Conservation (phyloP, 2,888 invertebrate species). For the Pimpla rufipes region DNA sequence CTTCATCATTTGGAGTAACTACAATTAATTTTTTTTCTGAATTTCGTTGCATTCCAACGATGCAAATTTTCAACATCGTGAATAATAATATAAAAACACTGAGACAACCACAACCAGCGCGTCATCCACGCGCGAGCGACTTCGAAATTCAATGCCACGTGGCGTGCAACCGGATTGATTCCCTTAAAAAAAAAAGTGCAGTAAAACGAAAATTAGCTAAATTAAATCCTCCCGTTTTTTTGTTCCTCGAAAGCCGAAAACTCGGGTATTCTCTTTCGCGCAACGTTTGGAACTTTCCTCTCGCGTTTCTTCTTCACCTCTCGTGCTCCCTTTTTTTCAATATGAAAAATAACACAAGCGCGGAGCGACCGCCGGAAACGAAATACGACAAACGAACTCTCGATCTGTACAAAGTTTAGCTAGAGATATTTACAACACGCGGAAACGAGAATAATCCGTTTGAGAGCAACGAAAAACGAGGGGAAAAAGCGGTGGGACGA, state of each 20-base stretch:
- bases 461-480: neutral
- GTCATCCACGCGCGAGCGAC: neutral
- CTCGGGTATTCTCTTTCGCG: slow-evolving; percentile 8
- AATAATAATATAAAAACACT: too few relatives aligned
- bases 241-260: slow-evolving; percentile 25
- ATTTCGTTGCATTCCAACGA: too few relatives aligned
- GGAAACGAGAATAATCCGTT: slow-evolving; percentile 34
- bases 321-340: slow-evolving; percentile 50
- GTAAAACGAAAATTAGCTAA: neutral
- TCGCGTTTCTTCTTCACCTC: slow-evolving; percentile 28
- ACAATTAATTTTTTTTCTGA: too few relatives aligned
- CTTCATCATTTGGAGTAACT: too few relatives aligned
- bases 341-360: slow-evolving; percentile 67
- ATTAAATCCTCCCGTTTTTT: neutral
- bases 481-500: slow-evolving; percentile 39
- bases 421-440: slow-evolving; percentile 64
- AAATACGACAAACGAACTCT: slow-evolving; percentile 49
- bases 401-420: slow-evolving; percentile 61
- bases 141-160: slow-evolving; percentile 2
- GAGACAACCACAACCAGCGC: too few relatives aligned
- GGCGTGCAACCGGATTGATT: slow-evolving; percentile 29
- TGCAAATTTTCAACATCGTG: too few relatives aligned
- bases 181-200: slow-evolving; percentile 19
- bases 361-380: slow-evolving; percentile 46
- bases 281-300: slow-evolving; percentile 6